phyloP scores from a whole-genome alignment of 2,888 invertebrate species.

The Phasia obesa region DNA sequence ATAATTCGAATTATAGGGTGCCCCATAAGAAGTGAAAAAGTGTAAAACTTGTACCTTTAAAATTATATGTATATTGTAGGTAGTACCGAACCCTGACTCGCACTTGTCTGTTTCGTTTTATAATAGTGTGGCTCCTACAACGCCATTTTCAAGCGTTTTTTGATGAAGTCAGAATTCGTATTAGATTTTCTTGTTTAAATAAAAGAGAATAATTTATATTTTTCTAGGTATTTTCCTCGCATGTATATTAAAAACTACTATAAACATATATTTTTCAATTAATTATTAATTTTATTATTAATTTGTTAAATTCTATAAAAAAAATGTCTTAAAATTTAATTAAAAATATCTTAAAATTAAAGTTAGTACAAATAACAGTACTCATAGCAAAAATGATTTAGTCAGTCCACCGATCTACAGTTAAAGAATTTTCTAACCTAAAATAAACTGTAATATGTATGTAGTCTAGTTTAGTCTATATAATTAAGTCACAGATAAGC shows the following conservation, averaged over 20 bases:
- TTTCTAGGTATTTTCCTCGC: background rate
- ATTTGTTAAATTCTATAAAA: background rate
- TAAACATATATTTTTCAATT: background rate
- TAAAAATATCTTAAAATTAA: conserved; percentile 40
- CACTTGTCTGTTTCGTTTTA: too few species aligned
- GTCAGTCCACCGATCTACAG: conserved; percentile 60
- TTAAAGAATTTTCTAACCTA: conserved; percentile 23
- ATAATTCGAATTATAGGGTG: too few species aligned
- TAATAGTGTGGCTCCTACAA: too few species aligned
- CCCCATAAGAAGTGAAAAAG: too few species aligned
- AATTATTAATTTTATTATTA: background rate
- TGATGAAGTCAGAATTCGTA: too few species aligned
- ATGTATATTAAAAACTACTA: too few species aligned
- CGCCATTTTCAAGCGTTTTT: too few species aligned
- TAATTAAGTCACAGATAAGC: conserved; percentile 62
- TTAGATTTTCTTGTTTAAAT: too few species aligned
- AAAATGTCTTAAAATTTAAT: conserved; percentile 40
- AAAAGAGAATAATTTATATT: background rate
- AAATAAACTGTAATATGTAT: conserved; percentile 11
- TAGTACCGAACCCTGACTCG: too few species aligned
- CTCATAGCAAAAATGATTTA: conserved; percentile 13
- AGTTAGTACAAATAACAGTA: conserved; percentile 30
- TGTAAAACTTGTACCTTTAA: too few species aligned
- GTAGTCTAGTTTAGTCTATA: conserved; percentile 9
- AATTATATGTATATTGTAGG: too few species aligned